Evolutionary conservation across 1,140 invertebrate genomes (phyloP).

Genomic region (Pinna nobilis): DNA sequence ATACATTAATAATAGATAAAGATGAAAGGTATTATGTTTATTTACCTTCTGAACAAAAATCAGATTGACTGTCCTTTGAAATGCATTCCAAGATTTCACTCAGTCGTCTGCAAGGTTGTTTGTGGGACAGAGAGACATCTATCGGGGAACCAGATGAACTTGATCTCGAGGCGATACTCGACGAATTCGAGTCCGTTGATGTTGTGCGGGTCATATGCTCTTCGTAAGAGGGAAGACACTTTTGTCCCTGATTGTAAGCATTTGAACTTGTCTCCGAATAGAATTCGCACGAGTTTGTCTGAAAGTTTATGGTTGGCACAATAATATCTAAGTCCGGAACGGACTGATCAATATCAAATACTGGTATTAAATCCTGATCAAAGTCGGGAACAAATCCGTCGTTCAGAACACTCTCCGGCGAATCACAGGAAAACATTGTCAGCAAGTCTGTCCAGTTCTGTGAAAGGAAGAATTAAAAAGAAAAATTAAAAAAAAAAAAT

Average conservation of each 20-base stretch:
- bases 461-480: constrained; percentile 14
- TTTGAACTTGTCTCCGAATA: constrained; percentile 8
- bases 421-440: constrained; percentile 14
- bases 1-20: background rate
- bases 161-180: background rate
- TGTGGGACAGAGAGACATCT: too few species aligned
- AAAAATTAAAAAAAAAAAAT: too few species aligned
- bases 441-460: constrained; percentile 1
- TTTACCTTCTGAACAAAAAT: constrained; percentile 3
- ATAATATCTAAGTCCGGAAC: constrained; percentile 41
- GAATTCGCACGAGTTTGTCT: constrained; percentile 13
- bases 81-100: constrained; percentile 23
- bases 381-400: constrained; percentile 5
- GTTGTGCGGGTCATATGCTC: constrained; percentile 21
- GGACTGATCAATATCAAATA: constrained; percentile 19
- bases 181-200: background rate
- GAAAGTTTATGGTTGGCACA: constrained; percentile 37
- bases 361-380: constrained; percentile 5
- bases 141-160: background rate
- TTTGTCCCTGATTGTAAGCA: constrained; percentile 13
- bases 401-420: constrained; percentile 3
- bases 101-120: constrained; percentile 13
- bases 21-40: background rate
- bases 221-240: constrained; percentile 19
- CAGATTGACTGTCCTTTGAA: constrained; percentile 1